These are phyloP conservation scores for Eurois occulta DNA, from an alignment of 2,888 invertebrate genomes.

Conservation along the genomic window DNA sequence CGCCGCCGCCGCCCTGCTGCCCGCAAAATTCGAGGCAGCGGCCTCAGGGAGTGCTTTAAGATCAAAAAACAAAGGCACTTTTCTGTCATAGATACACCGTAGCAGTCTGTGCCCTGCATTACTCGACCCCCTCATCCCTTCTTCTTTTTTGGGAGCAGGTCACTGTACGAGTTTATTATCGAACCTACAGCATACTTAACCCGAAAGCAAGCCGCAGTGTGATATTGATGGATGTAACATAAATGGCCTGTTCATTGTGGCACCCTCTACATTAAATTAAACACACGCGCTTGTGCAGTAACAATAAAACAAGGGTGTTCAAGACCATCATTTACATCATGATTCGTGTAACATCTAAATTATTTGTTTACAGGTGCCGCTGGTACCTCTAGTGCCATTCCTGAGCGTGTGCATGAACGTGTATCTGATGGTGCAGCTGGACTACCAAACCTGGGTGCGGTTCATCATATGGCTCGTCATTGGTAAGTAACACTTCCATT, in stretches of 20 bases:
- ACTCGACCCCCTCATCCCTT: not conserved
- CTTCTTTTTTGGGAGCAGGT: not conserved
- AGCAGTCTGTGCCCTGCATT: not conserved
- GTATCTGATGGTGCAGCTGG: slow-evolving; percentile 97
- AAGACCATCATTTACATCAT: not conserved
- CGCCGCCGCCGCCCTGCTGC: no score
- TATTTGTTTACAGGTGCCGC: slow-evolving; percentile 92
- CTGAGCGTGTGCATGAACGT: slow-evolving; percentile 96
- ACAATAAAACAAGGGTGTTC: not conserved
- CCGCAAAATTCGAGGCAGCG: no score
- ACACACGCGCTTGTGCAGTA: not conserved
- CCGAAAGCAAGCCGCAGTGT: not conserved
- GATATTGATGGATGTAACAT: not conserved
- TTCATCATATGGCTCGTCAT: slow-evolving; percentile 96
- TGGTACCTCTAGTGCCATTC: slow-evolving; percentile 96
- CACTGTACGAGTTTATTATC: not conserved
- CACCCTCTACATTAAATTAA: not conserved
- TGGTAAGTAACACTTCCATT: slow-evolving; percentile 87
- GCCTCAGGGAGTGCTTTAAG: not conserved
- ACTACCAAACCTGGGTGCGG: slow-evolving; percentile 96
- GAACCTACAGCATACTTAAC: not conserved
- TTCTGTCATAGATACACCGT: not conserved
- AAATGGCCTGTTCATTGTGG: not conserved
- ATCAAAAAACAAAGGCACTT: not conserved
- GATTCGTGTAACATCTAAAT: not conserved